Conservation (phyloP, 2,113 vertebrate species). For the Scolopax mira region DNA sequence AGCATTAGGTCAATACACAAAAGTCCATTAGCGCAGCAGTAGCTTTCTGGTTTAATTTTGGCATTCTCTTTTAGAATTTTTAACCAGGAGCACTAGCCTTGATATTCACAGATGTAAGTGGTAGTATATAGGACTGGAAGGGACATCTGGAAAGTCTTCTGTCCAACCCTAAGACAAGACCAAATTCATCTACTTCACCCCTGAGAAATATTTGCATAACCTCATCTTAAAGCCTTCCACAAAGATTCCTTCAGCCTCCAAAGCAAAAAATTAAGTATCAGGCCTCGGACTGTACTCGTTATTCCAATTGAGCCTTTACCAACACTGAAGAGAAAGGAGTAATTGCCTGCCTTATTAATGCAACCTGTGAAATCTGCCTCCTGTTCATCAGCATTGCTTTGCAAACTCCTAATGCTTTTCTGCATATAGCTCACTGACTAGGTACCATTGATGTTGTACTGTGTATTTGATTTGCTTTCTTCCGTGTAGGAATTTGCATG, state of each 20-base stretch:
- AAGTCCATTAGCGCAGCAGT: neutral
- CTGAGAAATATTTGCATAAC: neutral
- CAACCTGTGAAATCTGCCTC: neutral
- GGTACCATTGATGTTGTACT: neutral
- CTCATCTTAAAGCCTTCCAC: neutral
- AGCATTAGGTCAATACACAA: neutral
- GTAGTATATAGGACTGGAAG: neutral
- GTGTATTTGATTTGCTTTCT: neutral
- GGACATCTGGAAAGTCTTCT: neutral
- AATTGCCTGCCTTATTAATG: neutral
- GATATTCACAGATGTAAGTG: neutral
- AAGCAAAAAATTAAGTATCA: neutral
- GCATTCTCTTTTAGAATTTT: neutral
- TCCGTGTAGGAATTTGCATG: neutral
- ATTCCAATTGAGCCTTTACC: neutral
- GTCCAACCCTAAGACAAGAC: neutral
- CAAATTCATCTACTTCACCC: neutral
- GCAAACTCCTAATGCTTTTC: neutral
- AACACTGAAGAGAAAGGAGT: neutral
- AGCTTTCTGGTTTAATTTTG: neutral
- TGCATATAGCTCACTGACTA: neutral
- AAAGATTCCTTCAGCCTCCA: neutral
- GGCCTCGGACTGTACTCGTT: neutral
- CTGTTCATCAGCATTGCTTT: neutral
- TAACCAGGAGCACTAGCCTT: neutral